Percentiles rank a stretch among this genome's conserved stretches.
Evolutionary conservation across 92 coral and sea anemone species (phyloP).

Genomic region (Umimayanthus chanpuru): DNA sequence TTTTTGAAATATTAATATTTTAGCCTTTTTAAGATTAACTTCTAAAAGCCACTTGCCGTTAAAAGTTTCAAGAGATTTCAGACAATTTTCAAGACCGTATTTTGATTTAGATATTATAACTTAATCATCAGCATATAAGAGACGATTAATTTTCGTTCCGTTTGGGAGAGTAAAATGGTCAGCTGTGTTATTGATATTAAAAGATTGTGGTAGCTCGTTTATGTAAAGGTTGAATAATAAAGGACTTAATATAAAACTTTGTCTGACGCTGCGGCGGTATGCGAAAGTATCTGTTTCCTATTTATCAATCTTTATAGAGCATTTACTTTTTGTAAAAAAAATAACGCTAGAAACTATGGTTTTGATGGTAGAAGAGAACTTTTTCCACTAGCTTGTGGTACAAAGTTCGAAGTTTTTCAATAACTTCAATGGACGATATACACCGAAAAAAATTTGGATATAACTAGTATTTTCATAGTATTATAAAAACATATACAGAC

Average conservation of each 20-base stretch:
- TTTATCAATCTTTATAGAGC: too few species aligned
- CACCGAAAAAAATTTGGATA: too few species aligned
- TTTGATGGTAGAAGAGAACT: too few species aligned
- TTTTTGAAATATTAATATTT: neutral
- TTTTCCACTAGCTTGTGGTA: too few species aligned
- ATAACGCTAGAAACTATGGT: too few species aligned
- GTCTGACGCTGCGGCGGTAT: constrained; percentile 3
- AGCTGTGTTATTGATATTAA: neutral
- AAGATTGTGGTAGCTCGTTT: constrained; percentile 31
- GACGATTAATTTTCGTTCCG: constrained; percentile 10
- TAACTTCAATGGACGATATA: too few species aligned
- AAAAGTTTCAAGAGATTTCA: constrained; percentile 21
- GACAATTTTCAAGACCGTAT: constrained; percentile 35
- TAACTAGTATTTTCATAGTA: too few species aligned
- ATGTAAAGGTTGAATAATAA: too few species aligned
- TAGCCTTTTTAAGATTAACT: constrained; percentile 9
- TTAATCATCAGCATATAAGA: neutral
- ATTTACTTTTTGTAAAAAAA: too few species aligned
- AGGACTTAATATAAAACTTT: constrained; percentile 24
- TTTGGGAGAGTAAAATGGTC: constrained; percentile 42
- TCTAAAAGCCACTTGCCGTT: constrained; percentile 16
- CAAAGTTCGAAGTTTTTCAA: too few species aligned
- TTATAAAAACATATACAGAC: too few species aligned
- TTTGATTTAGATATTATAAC: constrained; percentile 36
- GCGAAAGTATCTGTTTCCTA: too few species aligned